Percentiles rank a stretch among this genome's conserved stretches.
These are phyloP conservation scores for Drosophila truncata DNA, from an alignment of 1,140 invertebrate genomes.

Conservation along the genomic window DNA sequence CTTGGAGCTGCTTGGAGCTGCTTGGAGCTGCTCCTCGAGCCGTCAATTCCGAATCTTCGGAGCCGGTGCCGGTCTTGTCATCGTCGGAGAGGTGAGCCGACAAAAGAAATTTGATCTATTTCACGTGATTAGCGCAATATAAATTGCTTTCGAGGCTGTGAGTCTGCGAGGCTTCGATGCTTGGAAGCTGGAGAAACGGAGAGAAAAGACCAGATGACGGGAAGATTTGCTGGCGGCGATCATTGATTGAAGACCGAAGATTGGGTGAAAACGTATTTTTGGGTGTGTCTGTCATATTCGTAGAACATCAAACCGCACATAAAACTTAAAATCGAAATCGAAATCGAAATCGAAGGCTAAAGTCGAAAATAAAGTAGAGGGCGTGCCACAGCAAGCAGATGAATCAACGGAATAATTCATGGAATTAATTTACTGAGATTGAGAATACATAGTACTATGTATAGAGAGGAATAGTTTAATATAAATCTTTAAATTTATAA, in stretches of 20 bases:
- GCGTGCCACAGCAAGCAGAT: slow-evolving; percentile 20
- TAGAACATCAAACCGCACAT: slow-evolving; percentile 24
- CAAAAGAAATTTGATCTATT: slow-evolving; percentile 82
- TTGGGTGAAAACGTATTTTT: slow-evolving; percentile 72
- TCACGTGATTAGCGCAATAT: slow-evolving; percentile 78
- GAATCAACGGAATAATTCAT: slow-evolving; percentile 5
- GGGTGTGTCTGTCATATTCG: slow-evolving; percentile 51
- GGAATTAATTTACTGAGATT: slow-evolving; percentile 12
- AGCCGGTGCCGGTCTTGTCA: slow-evolving; percentile 11
- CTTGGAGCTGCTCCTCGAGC: slow-evolving; percentile 26
- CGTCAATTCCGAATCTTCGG: slow-evolving; percentile 26
- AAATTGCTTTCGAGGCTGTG: slow-evolving; percentile 63
- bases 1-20: slow-evolving; percentile 3
- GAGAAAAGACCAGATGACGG: slow-evolving; percentile 24
- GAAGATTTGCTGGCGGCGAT: slow-evolving; percentile 44
- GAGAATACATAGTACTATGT: background rate
- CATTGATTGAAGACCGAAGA: slow-evolving; percentile 64
- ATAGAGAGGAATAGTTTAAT: background rate
- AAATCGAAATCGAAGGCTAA: slow-evolving; percentile 12
- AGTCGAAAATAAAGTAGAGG: slow-evolving; percentile 8
- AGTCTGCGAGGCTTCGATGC: slow-evolving; percentile 1
- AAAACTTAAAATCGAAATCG: background rate
- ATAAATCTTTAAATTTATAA: background rate
- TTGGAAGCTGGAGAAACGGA: slow-evolving; percentile 16
- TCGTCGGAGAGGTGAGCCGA: slow-evolving; percentile 33